Base-by-base conservation (phyloP, 30 jellyfish, hydroid and myxozoan genomes). In the Cassiopea xamachana region DNA sequence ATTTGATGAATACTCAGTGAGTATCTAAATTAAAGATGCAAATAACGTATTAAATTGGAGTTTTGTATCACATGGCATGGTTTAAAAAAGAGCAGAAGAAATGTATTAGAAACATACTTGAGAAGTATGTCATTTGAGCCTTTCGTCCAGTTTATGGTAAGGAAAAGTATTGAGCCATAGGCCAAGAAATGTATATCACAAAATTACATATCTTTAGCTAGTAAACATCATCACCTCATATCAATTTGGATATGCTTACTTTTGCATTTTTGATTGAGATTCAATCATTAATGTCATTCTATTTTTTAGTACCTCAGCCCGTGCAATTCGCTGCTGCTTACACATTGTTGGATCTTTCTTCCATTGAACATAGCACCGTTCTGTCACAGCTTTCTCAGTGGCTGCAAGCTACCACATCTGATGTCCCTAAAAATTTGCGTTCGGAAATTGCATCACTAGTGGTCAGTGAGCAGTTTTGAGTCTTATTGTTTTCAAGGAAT, bases 251-350 rank as follows among this genome's bases (percentile, higher is more conserved):
- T 55, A 3, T 55, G 12, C 64, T 55, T 10, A 6, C 12, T 55
- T 55, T 55, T 3, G 12, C 12, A 3, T 55, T 10, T 55, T 55
- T 55, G 64, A 55, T 55, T 55, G 10, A 55, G 64, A 55, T 55
- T 55, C 64, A 55, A 55, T 55, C 64, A 3, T 10, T 10, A 55
- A 3, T 55, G 7, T 55, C 10, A 55, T 55, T 55, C 12, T 3
- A 14, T 39, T 16, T 19, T 71, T 19, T 15, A 88, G 95, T 88
- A 50, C 69, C 95, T 43, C 55, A 19, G 79, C 78, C 80, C 1
- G 95, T 88, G 15, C 95, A 88, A 70, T 1, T 88, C 1, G 86
- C 95, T 39, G 77, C 95, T 70, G 95, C 95, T 9, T 72, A 77
- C 69, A 88, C 95, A 61, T 48, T 88, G 59, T 80, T 88, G 70